A percentile compares a stretch with the other conserved stretches of the same genome.
phyloP scores from a whole-genome alignment of 2,113 vertebrate genomes.

The Romanogobio albipinnatus region DNA sequence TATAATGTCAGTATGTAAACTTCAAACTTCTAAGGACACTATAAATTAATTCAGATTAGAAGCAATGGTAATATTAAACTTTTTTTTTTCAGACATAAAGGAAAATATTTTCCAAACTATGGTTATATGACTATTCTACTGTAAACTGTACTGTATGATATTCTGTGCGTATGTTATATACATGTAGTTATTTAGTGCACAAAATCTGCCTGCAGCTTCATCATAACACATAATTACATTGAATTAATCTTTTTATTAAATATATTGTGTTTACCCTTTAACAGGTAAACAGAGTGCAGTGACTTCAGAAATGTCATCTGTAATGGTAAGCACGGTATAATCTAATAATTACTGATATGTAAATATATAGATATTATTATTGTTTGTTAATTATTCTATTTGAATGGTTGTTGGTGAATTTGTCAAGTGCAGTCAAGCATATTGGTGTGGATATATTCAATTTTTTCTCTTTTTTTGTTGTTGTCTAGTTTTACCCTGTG shows the following conservation, averaged over 20 bases:
- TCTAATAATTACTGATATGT: background rate
- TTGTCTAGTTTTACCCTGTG: slow-evolving; percentile 29
- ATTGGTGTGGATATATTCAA: background rate
- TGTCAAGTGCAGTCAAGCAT: no score
- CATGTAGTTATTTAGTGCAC: background rate
- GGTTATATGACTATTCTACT: background rate
- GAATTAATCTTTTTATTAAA: background rate
- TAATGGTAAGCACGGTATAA: background rate
- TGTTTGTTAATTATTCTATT: background rate
- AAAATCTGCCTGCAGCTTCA: background rate
- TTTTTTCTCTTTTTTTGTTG: background rate
- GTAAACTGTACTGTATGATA: background rate
- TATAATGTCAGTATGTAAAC: background rate
- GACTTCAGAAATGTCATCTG: background rate
- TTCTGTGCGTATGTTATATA: background rate
- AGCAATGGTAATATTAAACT: background rate
- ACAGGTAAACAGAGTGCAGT: background rate
- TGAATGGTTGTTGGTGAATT: background rate
- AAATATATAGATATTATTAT: background rate
- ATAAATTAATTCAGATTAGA: no score
- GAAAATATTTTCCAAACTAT: background rate
- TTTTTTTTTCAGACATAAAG: background rate
- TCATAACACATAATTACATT: background rate
- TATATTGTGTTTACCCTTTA: background rate
- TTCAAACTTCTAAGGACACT: no score